These are phyloP conservation scores for Agriopis aurantiaria DNA, from an alignment of 2,888 invertebrate genomes.

Conservation along the genomic window DNA sequence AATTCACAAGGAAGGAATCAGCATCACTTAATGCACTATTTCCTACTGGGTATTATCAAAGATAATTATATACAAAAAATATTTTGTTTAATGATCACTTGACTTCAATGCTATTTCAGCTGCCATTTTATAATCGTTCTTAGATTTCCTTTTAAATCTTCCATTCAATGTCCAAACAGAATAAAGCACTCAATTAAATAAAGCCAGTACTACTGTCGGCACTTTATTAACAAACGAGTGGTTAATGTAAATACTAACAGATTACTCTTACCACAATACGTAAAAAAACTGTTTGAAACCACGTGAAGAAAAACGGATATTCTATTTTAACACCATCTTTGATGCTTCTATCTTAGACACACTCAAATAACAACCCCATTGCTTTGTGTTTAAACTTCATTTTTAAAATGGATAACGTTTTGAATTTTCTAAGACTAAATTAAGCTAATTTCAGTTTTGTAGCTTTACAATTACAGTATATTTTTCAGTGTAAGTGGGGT, in stretches of 20 bases:
- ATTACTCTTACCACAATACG: slow-evolving; percentile 62
- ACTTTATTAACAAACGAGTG: slow-evolving; percentile 62
- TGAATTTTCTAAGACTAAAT: neutral
- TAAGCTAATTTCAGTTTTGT: neutral
- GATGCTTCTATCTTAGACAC: slow-evolving; percentile 29
- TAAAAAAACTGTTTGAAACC: slow-evolving; percentile 36
- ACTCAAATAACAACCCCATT: slow-evolving; percentile 30
- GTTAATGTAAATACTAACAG: slow-evolving; percentile 60
- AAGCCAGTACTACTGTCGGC: slow-evolving; percentile 48
- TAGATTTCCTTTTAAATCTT: slow-evolving; percentile 16
- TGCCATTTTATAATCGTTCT: slow-evolving; percentile 19
- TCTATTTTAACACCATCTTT: slow-evolving; percentile 52
- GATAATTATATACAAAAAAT: too few relatives aligned
- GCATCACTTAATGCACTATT: neutral
- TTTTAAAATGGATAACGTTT: slow-evolving; percentile 13
- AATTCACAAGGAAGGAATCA: too few relatives aligned
- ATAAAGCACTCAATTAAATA: slow-evolving; percentile 36
- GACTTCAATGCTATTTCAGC: slow-evolving; percentile 30
- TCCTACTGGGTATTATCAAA: too few relatives aligned
- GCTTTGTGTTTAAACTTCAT: accelerated
- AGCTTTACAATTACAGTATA: neutral
- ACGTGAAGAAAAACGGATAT: slow-evolving; percentile 52
- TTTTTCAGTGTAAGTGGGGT: slow-evolving; percentile 10
- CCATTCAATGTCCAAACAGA: slow-evolving; percentile 24
- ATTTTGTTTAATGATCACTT: slow-evolving; percentile 32